Base-by-base conservation (phyloP, 2,888 invertebrate species). In the Nomada hirtipes region DNA sequence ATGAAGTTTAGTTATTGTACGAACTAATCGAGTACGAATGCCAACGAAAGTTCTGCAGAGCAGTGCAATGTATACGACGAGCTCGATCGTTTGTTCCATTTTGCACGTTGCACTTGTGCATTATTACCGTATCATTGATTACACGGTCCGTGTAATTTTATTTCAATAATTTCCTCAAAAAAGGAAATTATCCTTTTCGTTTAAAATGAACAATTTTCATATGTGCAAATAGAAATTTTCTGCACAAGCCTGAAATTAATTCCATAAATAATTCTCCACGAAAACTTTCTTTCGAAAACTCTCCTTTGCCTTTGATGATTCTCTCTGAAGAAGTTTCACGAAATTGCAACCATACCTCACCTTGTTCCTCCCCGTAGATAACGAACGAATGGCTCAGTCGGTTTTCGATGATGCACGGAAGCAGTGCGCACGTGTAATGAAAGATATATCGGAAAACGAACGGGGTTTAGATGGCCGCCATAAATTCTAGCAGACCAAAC, bases 361-460 rank as follows among this genome's bases (percentile, higher is more conserved):
- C 18, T 18, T 36, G 18, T 10, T 23, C 36, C 23, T 10, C 10
- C 11, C 1, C 2, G 7, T 42, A 7, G 13, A 23, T 20, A 50
- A 60, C 26, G 9, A 7, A n/a, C 47, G 15, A 60, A 60, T 52
- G 50, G 60, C 4, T 60, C 71, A 18, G 7, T 20, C 60, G 36
- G 60, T 71, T 52, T 18, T n/a, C 52, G 23, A 52, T 36, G 60
- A 61, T 50, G 36, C 52, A 36, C 59, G 42, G 23, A 47, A 59
- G 15, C 44, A n/a, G 10, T 13, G 61, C 10, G 44, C 42, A 4
- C 53, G 52, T 57, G 11, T 50, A 65, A 73, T 59, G 64, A 73
- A 65, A 65, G 73, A 55, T 59, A 50, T 68, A 75, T 60, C 52
- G 53, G 68, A 53, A 60, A 68, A 42, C 57, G 60, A 53, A 20